Evolutionary conservation across 64 coral and sea anemone genomes (phyloP).

Genomic region (Exaiptasia diaphana): DNA sequence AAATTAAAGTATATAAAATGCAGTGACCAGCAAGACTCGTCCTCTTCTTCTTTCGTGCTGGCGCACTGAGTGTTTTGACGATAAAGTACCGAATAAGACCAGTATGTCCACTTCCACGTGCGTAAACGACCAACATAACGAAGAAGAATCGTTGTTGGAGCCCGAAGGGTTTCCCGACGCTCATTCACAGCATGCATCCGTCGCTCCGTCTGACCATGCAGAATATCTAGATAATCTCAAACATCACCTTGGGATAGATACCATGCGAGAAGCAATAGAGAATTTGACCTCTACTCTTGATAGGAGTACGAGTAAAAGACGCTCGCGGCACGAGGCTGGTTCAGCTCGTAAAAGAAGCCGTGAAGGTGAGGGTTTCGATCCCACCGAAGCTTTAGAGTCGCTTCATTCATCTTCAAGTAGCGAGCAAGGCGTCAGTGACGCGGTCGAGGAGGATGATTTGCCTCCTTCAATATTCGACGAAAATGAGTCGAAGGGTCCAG

Average conservation of each 20-base stretch:
- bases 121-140: neutral
- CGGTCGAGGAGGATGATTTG: neutral
- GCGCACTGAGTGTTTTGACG: neutral
- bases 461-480: neutral
- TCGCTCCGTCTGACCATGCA: neutral
- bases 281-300: neutral
- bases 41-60: neutral
- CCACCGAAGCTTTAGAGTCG: neutral
- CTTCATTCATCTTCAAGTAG: neutral
- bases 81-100: neutral
- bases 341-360: neutral
- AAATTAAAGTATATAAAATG: neutral
- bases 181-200: too few species aligned
- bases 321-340: neutral
- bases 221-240: neutral
- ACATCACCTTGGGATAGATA: neutral
- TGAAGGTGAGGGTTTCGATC: neutral
- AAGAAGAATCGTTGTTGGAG: neutral
- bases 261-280: neutral
- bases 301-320: neutral
- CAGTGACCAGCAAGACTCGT: neutral
- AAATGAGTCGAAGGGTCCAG: neutral
- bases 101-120: neutral
- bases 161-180: neutral
- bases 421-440: neutral